These are phyloP conservation scores for Aphidius gifuensis DNA, from an alignment of 1,140 invertebrate genomes.

Conservation along the genomic window DNA sequence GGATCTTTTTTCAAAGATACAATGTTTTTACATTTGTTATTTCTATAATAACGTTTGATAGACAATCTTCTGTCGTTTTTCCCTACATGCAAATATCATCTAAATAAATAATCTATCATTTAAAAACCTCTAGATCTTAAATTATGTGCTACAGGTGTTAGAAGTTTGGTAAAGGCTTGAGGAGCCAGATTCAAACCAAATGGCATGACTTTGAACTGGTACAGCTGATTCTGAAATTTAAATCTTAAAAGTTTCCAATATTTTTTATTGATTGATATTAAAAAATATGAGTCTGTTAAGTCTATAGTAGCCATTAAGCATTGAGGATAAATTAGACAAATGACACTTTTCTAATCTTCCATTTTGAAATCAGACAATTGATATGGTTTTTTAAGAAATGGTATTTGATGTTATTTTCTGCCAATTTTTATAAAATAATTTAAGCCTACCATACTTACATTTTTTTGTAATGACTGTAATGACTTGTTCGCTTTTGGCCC, in stretches of 20 bases:
- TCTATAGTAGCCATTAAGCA: background rate
- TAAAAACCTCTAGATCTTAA: conserved; percentile 2
- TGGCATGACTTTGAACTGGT: conserved; percentile 9
- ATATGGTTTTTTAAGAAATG: no score
- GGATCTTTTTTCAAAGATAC: conserved; percentile 21
- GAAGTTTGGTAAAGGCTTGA: conserved; percentile 10
- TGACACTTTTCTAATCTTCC: background rate
- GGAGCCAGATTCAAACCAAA: conserved; percentile 10
- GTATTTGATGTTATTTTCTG: no score
- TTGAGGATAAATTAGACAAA: background rate
- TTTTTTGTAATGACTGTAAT: no score
- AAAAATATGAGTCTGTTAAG: background rate
- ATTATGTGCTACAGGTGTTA: conserved; percentile 4
- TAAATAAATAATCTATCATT: conserved; percentile 8
- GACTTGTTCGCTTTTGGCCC: no score
- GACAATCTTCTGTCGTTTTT: background rate
- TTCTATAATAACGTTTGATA: conserved; percentile 1
- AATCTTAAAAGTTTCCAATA: conserved; percentile 2
- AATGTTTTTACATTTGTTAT: conserved; percentile 22
- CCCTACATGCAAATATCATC: conserved; percentile 3
- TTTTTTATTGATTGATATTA: background rate
- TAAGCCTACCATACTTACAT: no score
- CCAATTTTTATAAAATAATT: no score
- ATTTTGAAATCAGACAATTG: conserved; percentile 1
- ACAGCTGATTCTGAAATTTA: background rate